A percentile compares a stretch with the other conserved stretches of the same genome.
Evolutionary conservation across 1,140 invertebrate species (phyloP).

Genomic region (Reticulitermes speratus): DNA sequence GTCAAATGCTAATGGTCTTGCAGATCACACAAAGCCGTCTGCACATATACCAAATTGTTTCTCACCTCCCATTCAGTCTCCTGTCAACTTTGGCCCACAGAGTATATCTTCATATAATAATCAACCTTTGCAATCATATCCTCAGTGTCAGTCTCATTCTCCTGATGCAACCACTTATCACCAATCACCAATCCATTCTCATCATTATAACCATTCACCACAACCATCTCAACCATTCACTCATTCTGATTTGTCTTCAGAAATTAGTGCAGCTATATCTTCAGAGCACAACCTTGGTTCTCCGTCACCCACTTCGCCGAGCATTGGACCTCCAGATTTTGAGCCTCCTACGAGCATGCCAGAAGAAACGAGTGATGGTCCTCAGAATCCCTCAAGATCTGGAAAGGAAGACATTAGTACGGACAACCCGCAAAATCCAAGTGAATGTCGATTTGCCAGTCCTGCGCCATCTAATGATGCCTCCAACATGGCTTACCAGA

Average conservation of each 20-base stretch:
- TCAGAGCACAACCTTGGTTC: conserved; percentile 63
- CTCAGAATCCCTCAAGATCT: conserved; percentile 31
- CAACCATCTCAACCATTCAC: conserved; percentile 63
- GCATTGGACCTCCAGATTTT: conserved; percentile 71
- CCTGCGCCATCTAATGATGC: conserved; percentile 44
- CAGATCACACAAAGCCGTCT: conserved; percentile 41
- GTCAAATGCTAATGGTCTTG: conserved; percentile 32
- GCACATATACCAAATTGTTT: conserved; percentile 55
- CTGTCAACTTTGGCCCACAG: conserved; percentile 50
- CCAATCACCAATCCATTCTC: conserved; percentile 46
- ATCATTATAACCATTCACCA: conserved; percentile 56
- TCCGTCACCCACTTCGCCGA: conserved; percentile 63
- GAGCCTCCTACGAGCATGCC: conserved; percentile 67
- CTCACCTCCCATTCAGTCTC: conserved; percentile 54
- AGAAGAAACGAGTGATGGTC: conserved; percentile 48
- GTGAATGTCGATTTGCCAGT: conserved; percentile 56
- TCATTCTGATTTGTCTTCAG: conserved; percentile 71
- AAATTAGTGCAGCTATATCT: conserved; percentile 74
- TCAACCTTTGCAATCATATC: conserved; percentile 46
- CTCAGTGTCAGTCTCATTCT: conserved; percentile 35
- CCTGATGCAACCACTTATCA: conserved; percentile 36
- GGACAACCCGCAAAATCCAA: conserved; percentile 26
- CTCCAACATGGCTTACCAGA: conserved; percentile 40
- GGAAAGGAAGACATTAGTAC: conserved; percentile 24
- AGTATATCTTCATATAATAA: conserved; percentile 48